These are phyloP conservation scores for Caenorhabditis zanzibari DNA, from an alignment of 2,888 invertebrate species.

Conservation along the genomic window DNA sequence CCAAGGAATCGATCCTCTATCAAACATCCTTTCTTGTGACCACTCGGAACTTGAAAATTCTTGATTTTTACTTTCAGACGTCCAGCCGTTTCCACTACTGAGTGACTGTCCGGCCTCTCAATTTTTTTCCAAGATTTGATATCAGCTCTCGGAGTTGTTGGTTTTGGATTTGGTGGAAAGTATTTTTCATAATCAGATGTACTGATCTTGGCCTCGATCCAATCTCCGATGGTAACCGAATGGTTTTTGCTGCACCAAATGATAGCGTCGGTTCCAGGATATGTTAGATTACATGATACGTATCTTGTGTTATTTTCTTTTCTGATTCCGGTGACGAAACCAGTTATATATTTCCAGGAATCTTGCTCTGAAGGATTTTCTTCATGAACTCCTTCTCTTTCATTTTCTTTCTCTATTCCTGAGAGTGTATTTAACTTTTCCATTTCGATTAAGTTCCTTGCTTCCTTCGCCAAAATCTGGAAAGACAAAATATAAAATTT, in stretches of 20 bases:
- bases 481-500: too few relatives aligned
- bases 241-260: neutral
- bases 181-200: neutral
- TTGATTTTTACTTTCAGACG: constrained; percentile 22
- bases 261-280: constrained; percentile 21
- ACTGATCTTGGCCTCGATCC: neutral
- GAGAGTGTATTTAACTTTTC: too few relatives aligned
- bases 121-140: constrained; percentile 7
- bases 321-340: constrained; percentile 21
- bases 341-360: neutral
- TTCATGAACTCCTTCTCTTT: neutral
- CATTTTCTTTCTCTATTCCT: neutral
- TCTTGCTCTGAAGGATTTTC: neutral
- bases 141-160: constrained; percentile 8
- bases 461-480: too few relatives aligned
- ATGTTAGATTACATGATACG: constrained; percentile 24
- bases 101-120: neutral
- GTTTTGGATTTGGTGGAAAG: constrained; percentile 18
- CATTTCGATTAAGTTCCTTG: too few relatives aligned
- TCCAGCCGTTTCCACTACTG: neutral
- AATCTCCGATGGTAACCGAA: constrained; percentile 29
- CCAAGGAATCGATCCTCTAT: constrained; percentile 34
- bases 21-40: constrained; percentile 11
- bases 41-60: neutral
- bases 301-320: neutral